Conservation (phyloP, 2,113 vertebrate species). For the Strix uralensis region DNA sequence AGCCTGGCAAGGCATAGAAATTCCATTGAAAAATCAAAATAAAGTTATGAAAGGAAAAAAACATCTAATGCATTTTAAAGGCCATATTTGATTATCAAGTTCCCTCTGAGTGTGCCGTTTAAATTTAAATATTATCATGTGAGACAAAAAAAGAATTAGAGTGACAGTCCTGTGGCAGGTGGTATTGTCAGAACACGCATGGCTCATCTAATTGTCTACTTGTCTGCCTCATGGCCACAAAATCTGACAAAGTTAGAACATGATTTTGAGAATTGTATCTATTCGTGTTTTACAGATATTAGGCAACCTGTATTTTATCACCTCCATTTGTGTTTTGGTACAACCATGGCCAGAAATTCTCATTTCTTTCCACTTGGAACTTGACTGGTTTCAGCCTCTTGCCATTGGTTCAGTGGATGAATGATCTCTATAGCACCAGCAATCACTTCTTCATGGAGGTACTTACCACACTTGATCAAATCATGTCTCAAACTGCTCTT, state of each 20-base stretch:
- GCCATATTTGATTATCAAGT: background rate
- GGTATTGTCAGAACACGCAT: background rate
- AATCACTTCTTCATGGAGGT: background rate
- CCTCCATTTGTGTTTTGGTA: background rate
- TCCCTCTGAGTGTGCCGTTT: background rate
- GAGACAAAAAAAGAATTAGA: background rate
- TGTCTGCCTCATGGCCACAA: background rate
- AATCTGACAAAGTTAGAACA: background rate
- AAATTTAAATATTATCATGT: background rate
- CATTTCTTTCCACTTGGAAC: background rate
- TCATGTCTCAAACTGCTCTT: background rate
- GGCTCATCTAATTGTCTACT: background rate
- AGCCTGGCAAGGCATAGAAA: background rate
- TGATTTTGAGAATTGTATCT: background rate
- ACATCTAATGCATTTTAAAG: background rate
- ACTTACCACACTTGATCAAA: background rate
- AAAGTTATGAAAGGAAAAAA: background rate
- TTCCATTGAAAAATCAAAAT: background rate
- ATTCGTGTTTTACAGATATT: background rate
- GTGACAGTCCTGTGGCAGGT: background rate
- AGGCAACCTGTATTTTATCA: background rate
- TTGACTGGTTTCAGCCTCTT: background rate
- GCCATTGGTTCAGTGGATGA: background rate
- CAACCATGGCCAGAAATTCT: background rate
- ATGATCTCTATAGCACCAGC: background rate